Evolutionary conservation across 2,113 vertebrate genomes (phyloP), one percentile per base, ranked within the genome.

Genomic region (Anolis sagrei): DNA sequence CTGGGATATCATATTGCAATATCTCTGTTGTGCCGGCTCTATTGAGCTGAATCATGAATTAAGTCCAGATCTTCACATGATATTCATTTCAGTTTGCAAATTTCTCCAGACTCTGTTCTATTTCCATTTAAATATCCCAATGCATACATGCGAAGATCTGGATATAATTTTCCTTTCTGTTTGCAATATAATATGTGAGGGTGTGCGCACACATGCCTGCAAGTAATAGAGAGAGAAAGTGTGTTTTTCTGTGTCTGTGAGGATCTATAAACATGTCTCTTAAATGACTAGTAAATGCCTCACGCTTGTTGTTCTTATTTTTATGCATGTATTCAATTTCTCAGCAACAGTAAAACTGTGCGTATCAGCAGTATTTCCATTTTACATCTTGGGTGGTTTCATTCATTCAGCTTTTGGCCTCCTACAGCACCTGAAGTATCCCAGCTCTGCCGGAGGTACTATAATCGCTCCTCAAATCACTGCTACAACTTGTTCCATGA

Each of bases 241-340:
- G 39, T 8, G 2, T 3, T 48, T 21, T n/a, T 11, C 27, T 81
- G 16, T 80, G 61, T 68, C 79, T 21, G 10, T 34, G 13, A 79
- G 61, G 75, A 58, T 23, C 83, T 85, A 93, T 94, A 92, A 93
- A 93, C 76, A 88, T 92, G 81, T 86, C 91, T 94, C 92, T 85
- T 75, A 80, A 90, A 90, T 80, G 87, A 89, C 81, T 87, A 92
- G 84, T 93, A 95, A 94, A 94, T 69, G 86, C 73, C 93, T 84
- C 87, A 76, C 73, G 81, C 79, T 90, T 88, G 90, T 91, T 84
- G 87, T 93, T 91, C 87, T 90, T 89, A 88, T 91, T 87, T 93
- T 93, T 91, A 95, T 93, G 88, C 7, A 89, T 89, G 92, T 89
- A 86, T 93, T 86, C 89, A 88, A 91, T 94, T 95, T 95, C 94